Evolutionary conservation across 2,797 vertebrate species (phyloP), one percentile per base, ranked within the genome.

Genomic region (Danio tinwini): DNA sequence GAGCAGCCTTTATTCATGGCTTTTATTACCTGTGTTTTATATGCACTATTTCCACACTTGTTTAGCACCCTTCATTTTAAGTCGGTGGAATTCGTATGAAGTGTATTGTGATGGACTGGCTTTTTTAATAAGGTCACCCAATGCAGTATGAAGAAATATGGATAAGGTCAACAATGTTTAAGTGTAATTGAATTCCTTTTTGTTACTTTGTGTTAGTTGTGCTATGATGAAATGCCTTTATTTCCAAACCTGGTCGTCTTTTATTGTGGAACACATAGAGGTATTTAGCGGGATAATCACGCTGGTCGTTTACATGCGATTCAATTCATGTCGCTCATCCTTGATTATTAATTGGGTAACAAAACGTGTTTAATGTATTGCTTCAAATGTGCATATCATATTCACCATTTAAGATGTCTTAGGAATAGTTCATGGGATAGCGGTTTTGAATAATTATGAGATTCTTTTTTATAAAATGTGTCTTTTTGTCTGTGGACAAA

Each of bases 11-110:
- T 93, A 94, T 93, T 94, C 94, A 93, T 92, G 92, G 90, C 93
- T 94, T 94, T 94, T 92, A 94, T 94, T 93, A 93, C 91, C 91
- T 93, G 92, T 91, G 90, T 90, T 92, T 92, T 91, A 91, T 91
- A 87, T 88, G 87, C 88, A 86, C 87, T 83, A 81, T 89, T 87
- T 85, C 44, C 84, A 82, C 84, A 73, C 84, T 84, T 65, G 88
- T 82, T 84, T 87, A 84, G 87, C 88, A 86, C 45, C 85, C 83
- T 83, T n/a, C 79, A n/a, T 74, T 78, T 85, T 53, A 37, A 84
- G 69, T 77, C n/a, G 73, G 75, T 89, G 92, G 92, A 93, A 94
- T 52, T 13, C 84, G 86, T 82, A 29, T 29, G 29, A 29, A 29
- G 29, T 29, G 29, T 29, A 88, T 90, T 90, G 92, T 89, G 88